Evolutionary conservation across 2,888 invertebrate genomes (phyloP).

Genomic region (Notocelia uddmanniana): DNA sequence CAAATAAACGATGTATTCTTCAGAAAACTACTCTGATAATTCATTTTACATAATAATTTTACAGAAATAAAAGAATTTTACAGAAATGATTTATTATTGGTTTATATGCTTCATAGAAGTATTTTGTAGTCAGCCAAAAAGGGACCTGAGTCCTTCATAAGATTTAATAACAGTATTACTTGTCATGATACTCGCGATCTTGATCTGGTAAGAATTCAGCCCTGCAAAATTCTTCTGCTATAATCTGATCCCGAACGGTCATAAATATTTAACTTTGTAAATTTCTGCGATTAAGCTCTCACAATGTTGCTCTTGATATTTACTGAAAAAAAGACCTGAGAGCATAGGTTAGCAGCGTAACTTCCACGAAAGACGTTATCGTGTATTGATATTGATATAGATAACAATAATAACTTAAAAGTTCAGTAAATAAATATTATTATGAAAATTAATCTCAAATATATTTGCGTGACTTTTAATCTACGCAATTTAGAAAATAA

Average conservation of each 20-base stretch:
- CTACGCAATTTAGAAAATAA: background rate
- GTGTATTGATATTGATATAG: too few species aligned
- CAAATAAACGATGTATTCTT: background rate
- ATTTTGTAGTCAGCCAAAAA: background rate
- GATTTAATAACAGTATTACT: background rate
- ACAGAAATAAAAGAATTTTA: background rate
- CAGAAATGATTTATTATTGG: background rate
- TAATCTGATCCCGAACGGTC: background rate
- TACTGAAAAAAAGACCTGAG: background rate
- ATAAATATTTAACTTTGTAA: background rate
- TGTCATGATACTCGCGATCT: background rate
- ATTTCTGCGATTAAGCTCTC: background rate
- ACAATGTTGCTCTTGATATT: background rate
- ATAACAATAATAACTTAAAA: background rate
- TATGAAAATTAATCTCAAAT: background rate
- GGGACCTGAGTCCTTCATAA: background rate
- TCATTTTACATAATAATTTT: background rate
- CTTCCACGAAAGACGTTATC: background rate
- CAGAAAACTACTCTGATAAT: background rate
- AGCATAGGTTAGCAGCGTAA: background rate
- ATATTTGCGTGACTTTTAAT: background rate
- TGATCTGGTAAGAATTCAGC: background rate
- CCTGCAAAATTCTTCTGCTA: background rate
- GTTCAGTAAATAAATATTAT: too few species aligned
- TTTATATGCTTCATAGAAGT: background rate